Conservation (phyloP, 2,113 vertebrate genomes). For the Anser cygnoides region DNA sequence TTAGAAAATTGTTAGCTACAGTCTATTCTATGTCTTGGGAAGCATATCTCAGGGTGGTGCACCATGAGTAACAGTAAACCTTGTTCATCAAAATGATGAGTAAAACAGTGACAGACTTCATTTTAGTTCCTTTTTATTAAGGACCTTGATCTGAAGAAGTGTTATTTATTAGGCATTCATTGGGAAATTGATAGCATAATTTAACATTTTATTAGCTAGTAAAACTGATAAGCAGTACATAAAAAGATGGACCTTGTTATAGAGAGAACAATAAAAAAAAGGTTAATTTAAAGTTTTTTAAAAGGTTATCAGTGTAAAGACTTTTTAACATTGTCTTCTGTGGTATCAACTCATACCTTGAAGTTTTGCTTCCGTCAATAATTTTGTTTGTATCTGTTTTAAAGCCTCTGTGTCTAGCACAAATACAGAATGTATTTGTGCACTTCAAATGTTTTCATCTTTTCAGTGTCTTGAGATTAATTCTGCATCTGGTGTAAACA, state of each 20-base stretch:
- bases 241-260: slow-evolving; percentile 45
- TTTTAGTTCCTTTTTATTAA: background rate
- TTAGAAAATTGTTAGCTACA: background rate
- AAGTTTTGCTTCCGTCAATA: background rate
- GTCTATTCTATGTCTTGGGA: background rate
- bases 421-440: background rate
- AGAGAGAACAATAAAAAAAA: slow-evolving; percentile 23
- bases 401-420: background rate
- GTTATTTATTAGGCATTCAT: slow-evolving; percentile 54
- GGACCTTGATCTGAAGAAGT: slow-evolving; percentile 3
- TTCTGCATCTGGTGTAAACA: background rate
- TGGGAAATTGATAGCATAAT: slow-evolving; percentile 44
- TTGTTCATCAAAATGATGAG: background rate
- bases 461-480: background rate
- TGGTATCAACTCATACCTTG: background rate
- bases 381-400: background rate
- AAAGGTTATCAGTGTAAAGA: slow-evolving; percentile 16
- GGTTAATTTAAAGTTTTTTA: slow-evolving; percentile 42
- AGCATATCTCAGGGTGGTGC: background rate
- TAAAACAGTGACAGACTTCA: background rate
- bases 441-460: background rate
- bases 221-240: slow-evolving; percentile 59
- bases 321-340: background rate
- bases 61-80: background rate
- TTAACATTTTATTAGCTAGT: slow-evolving; percentile 57